Conservation (phyloP, 1,140 invertebrate species). For the Nasonia giraulti region DNA sequence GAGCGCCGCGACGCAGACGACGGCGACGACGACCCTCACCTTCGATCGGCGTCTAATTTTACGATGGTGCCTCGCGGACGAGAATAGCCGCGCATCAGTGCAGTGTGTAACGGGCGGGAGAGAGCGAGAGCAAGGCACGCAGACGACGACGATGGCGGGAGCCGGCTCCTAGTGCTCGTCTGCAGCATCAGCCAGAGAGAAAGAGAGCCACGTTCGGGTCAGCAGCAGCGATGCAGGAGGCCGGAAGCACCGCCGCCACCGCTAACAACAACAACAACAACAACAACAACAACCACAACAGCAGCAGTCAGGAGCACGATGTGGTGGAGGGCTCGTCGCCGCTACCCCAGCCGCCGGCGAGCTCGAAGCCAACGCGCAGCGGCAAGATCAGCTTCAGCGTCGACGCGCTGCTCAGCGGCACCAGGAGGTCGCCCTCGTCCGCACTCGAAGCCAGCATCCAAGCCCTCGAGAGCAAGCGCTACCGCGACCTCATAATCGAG, state of each 20-base stretch:
- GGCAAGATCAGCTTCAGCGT: no score
- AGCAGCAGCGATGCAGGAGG: constrained; percentile 61
- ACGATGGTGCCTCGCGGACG: not conserved
- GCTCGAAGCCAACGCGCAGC: no score
- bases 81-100: not conserved
- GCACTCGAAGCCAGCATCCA: no score
- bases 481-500: no score
- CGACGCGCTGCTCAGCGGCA: no score
- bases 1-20: constrained; percentile 14
- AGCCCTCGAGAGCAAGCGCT: no score
- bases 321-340: constrained; percentile 70
- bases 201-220: no score
- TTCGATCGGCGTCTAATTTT: not conserved
- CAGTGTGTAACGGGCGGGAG: not conserved
- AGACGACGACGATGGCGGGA: not conserved
- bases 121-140: no score
- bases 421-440: no score
- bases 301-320: constrained; percentile 59
- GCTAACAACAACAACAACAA: not conserved
- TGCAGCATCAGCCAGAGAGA: no score
- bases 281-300: not conserved
- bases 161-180: not conserved
- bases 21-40: not conserved
- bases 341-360: no score
- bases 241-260: constrained; percentile 57